phyloP scores from a whole-genome alignment of 2,113 vertebrate genomes.

The Carettochelys insculpta region DNA sequence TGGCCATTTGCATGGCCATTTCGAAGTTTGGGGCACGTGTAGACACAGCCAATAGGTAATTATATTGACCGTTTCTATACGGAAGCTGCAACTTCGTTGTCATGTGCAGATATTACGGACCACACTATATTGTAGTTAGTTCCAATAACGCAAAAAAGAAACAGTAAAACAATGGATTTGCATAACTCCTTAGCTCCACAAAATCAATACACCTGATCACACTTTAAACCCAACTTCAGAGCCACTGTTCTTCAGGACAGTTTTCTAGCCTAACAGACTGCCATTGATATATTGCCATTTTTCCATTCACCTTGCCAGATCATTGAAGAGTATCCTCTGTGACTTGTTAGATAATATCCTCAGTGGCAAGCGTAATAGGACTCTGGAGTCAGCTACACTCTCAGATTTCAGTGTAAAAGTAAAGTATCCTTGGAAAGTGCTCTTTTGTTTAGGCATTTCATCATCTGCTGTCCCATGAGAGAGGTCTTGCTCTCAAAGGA shows the following conservation, averaged over 20 bases:
- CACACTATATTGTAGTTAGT: neutral
- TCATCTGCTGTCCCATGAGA: conserved; percentile 68
- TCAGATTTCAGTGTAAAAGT: conserved; percentile 70
- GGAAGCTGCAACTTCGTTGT: neutral
- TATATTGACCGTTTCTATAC: neutral
- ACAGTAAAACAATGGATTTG: conserved; percentile 1
- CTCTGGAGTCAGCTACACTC: conserved; percentile 72
- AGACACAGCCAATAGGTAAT: too few species aligned
- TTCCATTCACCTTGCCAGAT: conserved; percentile 33
- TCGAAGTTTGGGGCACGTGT: neutral
- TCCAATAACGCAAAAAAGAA: neutral
- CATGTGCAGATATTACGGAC: neutral
- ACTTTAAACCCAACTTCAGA: conserved; percentile 1
- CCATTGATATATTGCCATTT: conserved; percentile 22
- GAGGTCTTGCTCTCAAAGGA: conserved; percentile 14
- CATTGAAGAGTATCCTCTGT: neutral
- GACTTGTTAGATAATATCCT: conserved; percentile 1
- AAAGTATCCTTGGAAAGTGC: conserved; percentile 76
- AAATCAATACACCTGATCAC: neutral
- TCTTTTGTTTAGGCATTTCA: conserved; percentile 60
- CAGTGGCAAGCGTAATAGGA: conserved; percentile 73
- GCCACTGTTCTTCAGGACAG: neutral
- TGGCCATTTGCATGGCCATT: neutral
- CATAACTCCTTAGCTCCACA: neutral
- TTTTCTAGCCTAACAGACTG: neutral